Evolutionary conservation across 2,797 vertebrate species (phyloP).

Genomic region (Arrhamphus sclerolepis): DNA sequence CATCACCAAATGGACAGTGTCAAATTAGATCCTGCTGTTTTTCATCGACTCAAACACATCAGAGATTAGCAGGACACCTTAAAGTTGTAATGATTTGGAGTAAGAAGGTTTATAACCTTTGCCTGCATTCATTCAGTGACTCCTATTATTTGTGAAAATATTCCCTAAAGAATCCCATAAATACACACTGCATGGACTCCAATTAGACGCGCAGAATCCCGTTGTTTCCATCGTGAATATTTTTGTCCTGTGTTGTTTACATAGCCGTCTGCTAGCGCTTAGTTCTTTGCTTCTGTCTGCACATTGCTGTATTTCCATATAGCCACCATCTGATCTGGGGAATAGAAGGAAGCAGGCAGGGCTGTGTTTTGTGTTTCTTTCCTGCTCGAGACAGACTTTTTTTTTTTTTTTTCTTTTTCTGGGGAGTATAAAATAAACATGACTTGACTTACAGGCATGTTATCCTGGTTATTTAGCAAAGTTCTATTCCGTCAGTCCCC

Average conservation of each 20-base stretch:
- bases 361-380: neutral
- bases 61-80: too few relatives aligned
- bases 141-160: neutral
- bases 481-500: slow-evolving; percentile 1
- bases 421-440: slow-evolving; percentile 5
- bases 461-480: slow-evolving; percentile 4
- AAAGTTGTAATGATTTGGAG: too few relatives aligned
- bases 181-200: neutral
- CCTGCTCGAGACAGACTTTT: neutral
- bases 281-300: neutral
- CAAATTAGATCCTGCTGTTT: too few relatives aligned
- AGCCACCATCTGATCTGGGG: slow-evolving; percentile 1
- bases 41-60: too few relatives aligned
- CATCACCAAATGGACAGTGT: too few relatives aligned
- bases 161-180: neutral
- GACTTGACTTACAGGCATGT: slow-evolving; percentile 1
- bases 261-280: neutral
- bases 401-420: neutral
- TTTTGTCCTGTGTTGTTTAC: neutral
- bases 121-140: too few relatives aligned
- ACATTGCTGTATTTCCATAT: neutral
- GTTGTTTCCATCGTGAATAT: neutral
- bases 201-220: neutral
- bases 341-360: neutral
- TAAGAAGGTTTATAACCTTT: too few relatives aligned